A percentile compares a stretch with the other conserved stretches of the same genome.
Evolutionary conservation across 2,797 vertebrate genomes (phyloP).

Genomic region (Falco cherrug): DNA sequence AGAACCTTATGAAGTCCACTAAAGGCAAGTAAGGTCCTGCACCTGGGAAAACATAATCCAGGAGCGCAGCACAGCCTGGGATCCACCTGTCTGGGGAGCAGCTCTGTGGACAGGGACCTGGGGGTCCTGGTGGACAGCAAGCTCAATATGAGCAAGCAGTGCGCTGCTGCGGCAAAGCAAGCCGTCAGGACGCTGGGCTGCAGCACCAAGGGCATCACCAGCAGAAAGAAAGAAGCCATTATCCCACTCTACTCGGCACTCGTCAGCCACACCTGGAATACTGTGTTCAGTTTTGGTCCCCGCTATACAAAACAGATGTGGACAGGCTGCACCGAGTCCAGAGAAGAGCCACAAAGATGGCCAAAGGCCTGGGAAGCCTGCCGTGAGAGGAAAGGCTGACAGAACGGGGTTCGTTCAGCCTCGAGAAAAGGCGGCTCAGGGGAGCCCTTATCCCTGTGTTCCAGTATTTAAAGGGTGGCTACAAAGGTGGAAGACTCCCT

Average conservation of each 20-base stretch:
- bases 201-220: not conserved
- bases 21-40: too few species aligned
- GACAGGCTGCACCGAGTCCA: not conserved
- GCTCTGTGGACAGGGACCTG: not conserved
- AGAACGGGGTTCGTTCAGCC: not conserved
- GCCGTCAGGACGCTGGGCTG: not conserved
- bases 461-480: not conserved
- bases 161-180: not conserved
- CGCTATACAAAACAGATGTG: fast-evolving
- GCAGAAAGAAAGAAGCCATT: not conserved
- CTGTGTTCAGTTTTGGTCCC: not conserved
- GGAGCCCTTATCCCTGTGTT: not conserved
- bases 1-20: too few species aligned
- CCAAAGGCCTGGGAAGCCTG: too few species aligned
- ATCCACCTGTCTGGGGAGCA: not conserved
- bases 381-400: not conserved
- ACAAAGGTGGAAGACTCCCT: not conserved
- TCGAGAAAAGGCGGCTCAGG: not conserved
- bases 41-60: not conserved
- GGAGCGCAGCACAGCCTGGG: not conserved
- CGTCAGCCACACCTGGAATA: not conserved
- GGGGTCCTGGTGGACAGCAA: not conserved
- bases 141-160: not conserved
- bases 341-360: not conserved
- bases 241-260: not conserved